Evolutionary conservation across 2,888 invertebrate species (phyloP).

Genomic region (Pardosa pseudoannulata): DNA sequence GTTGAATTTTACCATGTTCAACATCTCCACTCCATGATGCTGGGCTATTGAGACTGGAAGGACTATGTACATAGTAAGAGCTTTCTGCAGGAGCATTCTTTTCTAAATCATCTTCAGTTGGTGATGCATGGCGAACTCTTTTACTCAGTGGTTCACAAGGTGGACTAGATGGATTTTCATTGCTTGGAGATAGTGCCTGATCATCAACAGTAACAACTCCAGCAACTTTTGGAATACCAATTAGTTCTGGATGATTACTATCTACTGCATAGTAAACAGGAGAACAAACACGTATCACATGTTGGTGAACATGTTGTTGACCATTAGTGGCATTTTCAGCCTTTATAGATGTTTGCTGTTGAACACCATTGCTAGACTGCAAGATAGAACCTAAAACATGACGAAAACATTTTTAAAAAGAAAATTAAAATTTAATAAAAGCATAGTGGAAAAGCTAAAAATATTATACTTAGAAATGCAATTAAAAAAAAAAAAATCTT

Average conservation of each 20-base stretch:
- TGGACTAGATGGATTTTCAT: slow-evolving; percentile 76
- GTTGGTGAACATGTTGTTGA: slow-evolving; percentile 83
- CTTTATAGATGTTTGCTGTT: slow-evolving; percentile 21
- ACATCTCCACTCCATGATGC: slow-evolving; percentile 80
- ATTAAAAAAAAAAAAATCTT: background rate
- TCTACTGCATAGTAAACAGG: slow-evolving; percentile 87
- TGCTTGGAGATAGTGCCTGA: slow-evolving; percentile 32
- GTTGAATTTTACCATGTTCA: slow-evolving; percentile 78
- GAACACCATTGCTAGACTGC: slow-evolving; percentile 82
- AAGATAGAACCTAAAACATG: slow-evolving; percentile 92
- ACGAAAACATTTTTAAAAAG: no score
- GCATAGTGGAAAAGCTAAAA: slow-evolving; percentile 3
- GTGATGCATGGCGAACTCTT: slow-evolving; percentile 80
- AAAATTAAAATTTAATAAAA: no score
- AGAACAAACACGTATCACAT: slow-evolving; percentile 88
- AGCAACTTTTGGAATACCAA: slow-evolving; percentile 62
- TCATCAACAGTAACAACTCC: slow-evolving; percentile 20
- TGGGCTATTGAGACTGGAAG: slow-evolving; percentile 79
- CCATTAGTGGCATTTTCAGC: slow-evolving; percentile 75
- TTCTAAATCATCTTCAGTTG: slow-evolving; percentile 80
- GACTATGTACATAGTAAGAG: slow-evolving; percentile 80
- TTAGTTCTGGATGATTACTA: slow-evolving; percentile 77
- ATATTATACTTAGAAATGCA: background rate
- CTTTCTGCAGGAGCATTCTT: slow-evolving; percentile 75
- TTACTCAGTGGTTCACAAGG: slow-evolving; percentile 80